These are phyloP conservation scores for Acanthochromis polyacanthus DNA, from an alignment of 2,113 vertebrate genomes.

Conservation along the genomic window DNA sequence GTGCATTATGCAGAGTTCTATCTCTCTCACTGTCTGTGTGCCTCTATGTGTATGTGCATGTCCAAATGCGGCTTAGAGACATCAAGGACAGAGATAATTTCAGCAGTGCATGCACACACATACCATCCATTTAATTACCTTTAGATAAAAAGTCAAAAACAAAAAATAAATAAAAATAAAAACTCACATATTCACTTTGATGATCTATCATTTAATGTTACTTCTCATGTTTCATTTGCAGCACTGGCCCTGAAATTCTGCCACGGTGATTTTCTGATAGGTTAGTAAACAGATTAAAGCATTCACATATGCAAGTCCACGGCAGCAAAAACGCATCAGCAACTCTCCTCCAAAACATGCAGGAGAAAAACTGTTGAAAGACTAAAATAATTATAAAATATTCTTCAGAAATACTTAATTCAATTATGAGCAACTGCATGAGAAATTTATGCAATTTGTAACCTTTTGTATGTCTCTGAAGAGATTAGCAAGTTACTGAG, in stretches of 20 bases:
- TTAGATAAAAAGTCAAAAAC: constrained; percentile 25
- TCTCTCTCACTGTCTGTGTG: not conserved
- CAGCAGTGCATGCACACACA: constrained; percentile 3
- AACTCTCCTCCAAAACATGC: not conserved
- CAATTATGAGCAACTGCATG: not conserved
- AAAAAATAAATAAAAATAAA: too few species aligned
- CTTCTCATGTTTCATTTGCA: not conserved
- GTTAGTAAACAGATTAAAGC: not conserved
- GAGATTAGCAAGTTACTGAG: not conserved
- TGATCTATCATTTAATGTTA: not conserved
- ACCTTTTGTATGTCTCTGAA: not conserved
- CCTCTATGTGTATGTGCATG: not conserved
- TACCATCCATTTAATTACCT: not conserved
- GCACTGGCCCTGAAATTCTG: not conserved
- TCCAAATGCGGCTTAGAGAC: constrained; percentile 19
- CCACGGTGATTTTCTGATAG: not conserved
- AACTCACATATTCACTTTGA: not conserved
- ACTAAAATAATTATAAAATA: not conserved
- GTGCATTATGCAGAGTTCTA: constrained; percentile 37
- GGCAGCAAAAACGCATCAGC: not conserved
- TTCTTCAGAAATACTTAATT: not conserved
- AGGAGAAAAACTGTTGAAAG: not conserved
- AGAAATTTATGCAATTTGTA: not conserved
- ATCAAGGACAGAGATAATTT: constrained; percentile 64
- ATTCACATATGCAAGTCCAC: not conserved